These are phyloP conservation scores for Sebastes trivittatus DNA, from an alignment of 2,797 vertebrate species.

Conservation along the genomic window DNA sequence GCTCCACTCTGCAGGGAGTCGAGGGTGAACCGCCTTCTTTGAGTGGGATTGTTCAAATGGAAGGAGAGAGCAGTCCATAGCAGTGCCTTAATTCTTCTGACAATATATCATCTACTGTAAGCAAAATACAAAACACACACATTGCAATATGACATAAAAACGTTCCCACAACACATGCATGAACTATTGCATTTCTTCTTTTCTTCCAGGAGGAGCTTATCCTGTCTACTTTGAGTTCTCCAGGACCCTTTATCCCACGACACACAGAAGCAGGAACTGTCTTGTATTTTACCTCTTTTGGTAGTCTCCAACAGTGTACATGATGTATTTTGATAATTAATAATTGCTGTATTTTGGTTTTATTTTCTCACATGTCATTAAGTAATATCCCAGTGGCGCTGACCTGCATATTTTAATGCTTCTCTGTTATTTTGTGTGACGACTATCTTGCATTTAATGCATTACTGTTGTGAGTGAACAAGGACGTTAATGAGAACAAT, in stretches of 20 bases:
- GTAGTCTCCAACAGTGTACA: slow-evolving; percentile 45
- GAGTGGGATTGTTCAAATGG: slow-evolving; percentile 67
- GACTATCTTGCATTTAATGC: slow-evolving; percentile 66
- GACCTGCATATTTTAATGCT: slow-evolving; percentile 52
- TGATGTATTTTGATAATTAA: slow-evolving; percentile 47
- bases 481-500: slow-evolving; percentile 43
- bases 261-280: slow-evolving; percentile 30
- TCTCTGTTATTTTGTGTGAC: slow-evolving; percentile 60
- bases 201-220: slow-evolving; percentile 50
- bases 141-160: background rate
- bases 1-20: slow-evolving; percentile 23
- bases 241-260: slow-evolving; percentile 20
- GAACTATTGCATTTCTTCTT: background rate
- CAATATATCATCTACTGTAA: slow-evolving; percentile 80
- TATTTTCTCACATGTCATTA: slow-evolving; percentile 41
- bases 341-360: slow-evolving; percentile 60
- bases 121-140: slow-evolving; percentile 7
- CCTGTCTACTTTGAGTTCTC: slow-evolving; percentile 31
- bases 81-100: slow-evolving; percentile 74
- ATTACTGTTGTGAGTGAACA: slow-evolving; percentile 34
- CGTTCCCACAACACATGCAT: slow-evolving; percentile 5
- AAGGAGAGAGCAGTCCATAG: slow-evolving; percentile 81
- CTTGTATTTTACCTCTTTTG: slow-evolving; percentile 43
- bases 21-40: slow-evolving; percentile 10
- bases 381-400: slow-evolving; percentile 33